Base-by-base conservation (phyloP, 2,113 vertebrate species). In the human (Homo sapiens) region DNA sequence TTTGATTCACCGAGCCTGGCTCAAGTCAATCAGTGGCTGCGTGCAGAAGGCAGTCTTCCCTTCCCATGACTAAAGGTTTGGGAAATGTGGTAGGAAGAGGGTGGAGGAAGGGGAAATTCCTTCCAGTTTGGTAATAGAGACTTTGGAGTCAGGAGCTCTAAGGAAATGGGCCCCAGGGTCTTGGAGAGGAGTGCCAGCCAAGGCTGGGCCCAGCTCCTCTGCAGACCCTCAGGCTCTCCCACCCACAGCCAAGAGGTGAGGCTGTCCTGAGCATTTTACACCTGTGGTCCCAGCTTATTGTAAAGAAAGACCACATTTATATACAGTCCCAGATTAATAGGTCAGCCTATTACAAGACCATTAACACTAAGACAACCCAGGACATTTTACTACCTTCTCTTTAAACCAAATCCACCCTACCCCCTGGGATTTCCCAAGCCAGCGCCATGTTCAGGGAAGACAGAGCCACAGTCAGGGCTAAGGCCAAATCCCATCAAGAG, bases 21-120 rank as follows among this genome's bases (percentile, higher is more conserved):
- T 92, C 43, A 2, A 2, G 1, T 61, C 35, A 3, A 8, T 87
- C 48, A 17, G 13, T 70, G n/a, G 17, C 61, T 27, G 0, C 0
- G 13, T 38, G 18, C 5, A 0, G 17, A 12, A 40, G 14, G 7
- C 50, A 78, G 50, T 35, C 78, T 25, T 32, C 38, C 59, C 70
- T 16, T 64, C 50, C 50, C 38, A 10, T 8, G 35, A 25, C 7
- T 35, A 27, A 50, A 22, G 25, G 17, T 40, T 66, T 94, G 38
- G 45, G 64, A 52, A 73, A 25, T 66, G 25, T 57, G 30, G 20
- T 66, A 30, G 48, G 32, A 80, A 72, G 17, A 6, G 5, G 45
- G 14, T 13, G 17, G 55, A 64, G 43, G 20, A 79, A 64, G n/a
- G 16, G 66, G 13, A 22, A 61, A 35, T 22, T 40, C 23, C 11